phyloP scores from a whole-genome alignment of 2,797 vertebrate genomes.

The Balearica regulorum region DNA sequence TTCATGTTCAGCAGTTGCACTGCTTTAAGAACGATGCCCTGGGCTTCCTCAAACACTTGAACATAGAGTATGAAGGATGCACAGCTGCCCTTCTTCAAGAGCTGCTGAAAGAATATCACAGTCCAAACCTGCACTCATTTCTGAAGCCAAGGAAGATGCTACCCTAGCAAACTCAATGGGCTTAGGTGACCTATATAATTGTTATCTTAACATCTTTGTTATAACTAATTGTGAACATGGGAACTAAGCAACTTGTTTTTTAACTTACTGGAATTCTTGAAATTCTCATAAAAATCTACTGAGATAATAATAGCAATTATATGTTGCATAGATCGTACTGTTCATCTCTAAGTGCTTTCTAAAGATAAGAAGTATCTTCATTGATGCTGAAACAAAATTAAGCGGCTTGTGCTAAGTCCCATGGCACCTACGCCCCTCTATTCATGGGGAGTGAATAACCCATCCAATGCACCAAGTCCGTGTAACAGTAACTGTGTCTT shows the following conservation, averaged over 20 bases:
- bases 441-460: background rate
- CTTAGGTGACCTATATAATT: background rate
- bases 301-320: conserved; percentile 17
- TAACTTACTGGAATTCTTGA: background rate
- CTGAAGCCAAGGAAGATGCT: background rate
- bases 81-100: background rate
- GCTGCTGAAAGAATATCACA: background rate
- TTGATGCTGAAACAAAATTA: background rate
- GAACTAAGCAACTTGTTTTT: background rate
- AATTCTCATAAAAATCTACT: conserved; percentile 16
- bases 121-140: background rate
- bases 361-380: background rate
- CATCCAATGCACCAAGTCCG: background rate
- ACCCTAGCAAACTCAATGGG: background rate
- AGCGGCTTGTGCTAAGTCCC: background rate
- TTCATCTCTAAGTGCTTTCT: conserved; percentile 17
- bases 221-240: background rate
- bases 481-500: background rate
- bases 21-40: background rate
- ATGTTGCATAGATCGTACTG: background rate
- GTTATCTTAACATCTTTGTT: background rate
- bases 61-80: background rate
- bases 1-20: background rate
- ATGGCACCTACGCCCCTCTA: background rate
- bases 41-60: background rate